phyloP scores from a whole-genome alignment of 2,797 vertebrate genomes.

The Anabas testudineus region DNA sequence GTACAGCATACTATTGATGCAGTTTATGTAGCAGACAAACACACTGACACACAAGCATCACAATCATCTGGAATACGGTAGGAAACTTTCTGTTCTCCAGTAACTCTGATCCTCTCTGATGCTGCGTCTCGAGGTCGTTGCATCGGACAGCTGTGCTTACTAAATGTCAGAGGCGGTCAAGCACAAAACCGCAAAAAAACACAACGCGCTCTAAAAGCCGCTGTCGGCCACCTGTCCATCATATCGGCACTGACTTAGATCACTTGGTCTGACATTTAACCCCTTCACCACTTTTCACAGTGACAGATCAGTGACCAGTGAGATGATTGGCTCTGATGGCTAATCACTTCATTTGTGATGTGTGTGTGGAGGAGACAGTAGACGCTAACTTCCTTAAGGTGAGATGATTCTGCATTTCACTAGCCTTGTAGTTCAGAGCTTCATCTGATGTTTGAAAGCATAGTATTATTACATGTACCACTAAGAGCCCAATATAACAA shows the following conservation, averaged over 20 bases:
- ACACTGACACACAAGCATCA: not conserved
- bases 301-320: conserved; percentile 56
- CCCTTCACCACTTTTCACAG: conserved; percentile 61
- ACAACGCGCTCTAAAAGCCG: conserved; percentile 73
- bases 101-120: conserved; percentile 15
- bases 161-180: conserved; percentile 81
- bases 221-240: conserved; percentile 81
- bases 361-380: conserved; percentile 50
- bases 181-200: conserved; percentile 65
- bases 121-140: conserved; percentile 53
- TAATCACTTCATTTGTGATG: conserved; percentile 49
- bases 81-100: conserved; percentile 2
- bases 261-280: conserved; percentile 78
- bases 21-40: not conserved
- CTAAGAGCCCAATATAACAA: too few relatives aligned
- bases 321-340: conserved; percentile 70
- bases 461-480: not conserved
- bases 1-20: too few relatives aligned
- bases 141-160: conserved; percentile 49
- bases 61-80: not conserved
- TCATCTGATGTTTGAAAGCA: not conserved
- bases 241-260: conserved; percentile 68
- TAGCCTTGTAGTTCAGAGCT: conserved; percentile 11
- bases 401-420: conserved; percentile 43
- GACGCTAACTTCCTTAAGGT: conserved; percentile 59